These are phyloP conservation scores for Vimba vimba DNA, from an alignment of 2,113 vertebrate genomes.

Conservation along the genomic window DNA sequence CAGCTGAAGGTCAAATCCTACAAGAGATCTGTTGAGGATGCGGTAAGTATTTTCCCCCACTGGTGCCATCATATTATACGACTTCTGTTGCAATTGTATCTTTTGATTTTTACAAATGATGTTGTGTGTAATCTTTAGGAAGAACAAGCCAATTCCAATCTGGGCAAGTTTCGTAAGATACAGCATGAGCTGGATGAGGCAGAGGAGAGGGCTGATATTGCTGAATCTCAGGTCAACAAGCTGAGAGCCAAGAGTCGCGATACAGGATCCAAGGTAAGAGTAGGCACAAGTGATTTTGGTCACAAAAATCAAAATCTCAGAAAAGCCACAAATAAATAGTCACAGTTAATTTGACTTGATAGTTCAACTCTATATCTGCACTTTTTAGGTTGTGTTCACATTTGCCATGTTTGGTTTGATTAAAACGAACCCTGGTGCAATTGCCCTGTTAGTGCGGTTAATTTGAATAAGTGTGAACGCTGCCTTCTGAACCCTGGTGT, in stretches of 20 bases:
- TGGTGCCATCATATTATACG: not conserved
- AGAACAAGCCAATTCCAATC: conserved; percentile 61
- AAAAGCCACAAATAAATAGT: not conserved
- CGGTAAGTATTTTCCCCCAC: conserved; percentile 51
- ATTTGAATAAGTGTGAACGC: too few relatives aligned
- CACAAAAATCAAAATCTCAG: not conserved
- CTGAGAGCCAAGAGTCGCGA: conserved; percentile 57
- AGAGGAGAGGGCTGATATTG: conserved; percentile 57
- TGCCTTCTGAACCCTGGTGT: too few relatives aligned
- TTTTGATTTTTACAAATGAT: conserved; percentile 7
- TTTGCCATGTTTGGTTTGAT: too few relatives aligned
- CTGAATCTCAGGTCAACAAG: conserved; percentile 60
- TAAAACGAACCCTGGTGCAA: too few relatives aligned
- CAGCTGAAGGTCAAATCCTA: conserved; percentile 81
- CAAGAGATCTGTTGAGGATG: conserved; percentile 76
- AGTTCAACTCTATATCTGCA: not conserved
- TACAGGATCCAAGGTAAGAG: conserved; percentile 47
- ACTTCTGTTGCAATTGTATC: not conserved
- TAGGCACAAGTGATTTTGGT: not conserved
- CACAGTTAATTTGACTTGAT: not conserved
- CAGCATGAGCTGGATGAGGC: conserved; percentile 42
- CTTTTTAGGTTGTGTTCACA: not conserved
- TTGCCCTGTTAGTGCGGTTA: too few relatives aligned
- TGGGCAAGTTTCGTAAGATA: conserved; percentile 54
- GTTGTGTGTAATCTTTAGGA: conserved; percentile 45